Base-by-base conservation (phyloP, 2,113 vertebrate species). In the Trematocara unimaculatum region DNA sequence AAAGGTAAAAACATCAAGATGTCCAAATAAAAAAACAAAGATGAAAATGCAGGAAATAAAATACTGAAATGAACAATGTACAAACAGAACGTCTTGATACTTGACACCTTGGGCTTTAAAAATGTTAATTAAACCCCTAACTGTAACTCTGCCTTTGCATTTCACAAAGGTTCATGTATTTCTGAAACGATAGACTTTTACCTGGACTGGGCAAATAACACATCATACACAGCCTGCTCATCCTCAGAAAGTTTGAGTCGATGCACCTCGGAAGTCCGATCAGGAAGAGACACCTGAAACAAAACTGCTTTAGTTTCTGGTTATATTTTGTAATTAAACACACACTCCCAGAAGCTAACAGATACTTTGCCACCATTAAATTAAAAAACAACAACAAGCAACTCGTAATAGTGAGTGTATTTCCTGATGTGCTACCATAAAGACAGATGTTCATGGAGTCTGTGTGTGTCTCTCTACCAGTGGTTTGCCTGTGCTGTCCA, bases 181-280 rank as follows among this genome's bases (percentile, higher is more conserved):
- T 47, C 20, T 18, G 15, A 12, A 49, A 74, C 11, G 45, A 70
- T 8, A 42, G 11, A 54, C 18, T 45, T 5, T 23, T 95, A 99
- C 98, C 97, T 98, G 83, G 98, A 99, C 67, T 96, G 97, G 83
- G 97, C 96, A 84, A 98, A 98, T 29, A 99, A 94, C 56, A 99
- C 97, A 6, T 96, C 96, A 20, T 99, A 99, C 31, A 99, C 97
- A 2, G 96, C 90, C 89, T 97, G 94, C 67, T 99, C 98, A 2
- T 98, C 96, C 81, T 94, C 87, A n/a, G 97, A 97, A 79, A 99
- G 97, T 81, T 96, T 97, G 84, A 99, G 93, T 4, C 31, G 95
- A 92, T 99, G 98, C 53, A 98, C 62, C 85, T 90, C 91, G 1
- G 90, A 97, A n/a, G 88, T 95, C 12, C 97, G 97, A 67, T 95